These are phyloP conservation scores for Chouioia cunea DNA, from an alignment of 2,888 invertebrate species.

Conservation along the genomic window DNA sequence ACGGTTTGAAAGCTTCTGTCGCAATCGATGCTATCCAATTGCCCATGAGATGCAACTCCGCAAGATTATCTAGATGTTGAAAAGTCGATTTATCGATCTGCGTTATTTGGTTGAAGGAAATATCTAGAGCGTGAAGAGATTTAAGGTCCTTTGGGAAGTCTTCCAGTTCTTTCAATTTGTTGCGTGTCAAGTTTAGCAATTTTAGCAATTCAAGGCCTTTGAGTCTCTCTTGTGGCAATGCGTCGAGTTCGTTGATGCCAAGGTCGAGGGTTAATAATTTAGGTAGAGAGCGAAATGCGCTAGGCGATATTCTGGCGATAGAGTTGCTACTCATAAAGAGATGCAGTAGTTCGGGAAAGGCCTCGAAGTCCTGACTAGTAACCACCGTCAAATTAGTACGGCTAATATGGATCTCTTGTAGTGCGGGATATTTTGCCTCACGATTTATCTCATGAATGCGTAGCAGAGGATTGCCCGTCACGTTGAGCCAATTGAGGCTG, in stretches of 20 bases:
- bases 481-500: conserved; percentile 81
- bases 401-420: conserved; percentile 85
- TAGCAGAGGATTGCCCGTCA: conserved; percentile 85
- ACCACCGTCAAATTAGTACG: conserved; percentile 85
- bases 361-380: conserved; percentile 87
- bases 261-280: conserved; percentile 84
- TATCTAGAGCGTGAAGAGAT: conserved; percentile 82
- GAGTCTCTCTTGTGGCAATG: conserved; percentile 86
- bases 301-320: conserved; percentile 84
- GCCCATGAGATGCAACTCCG: conserved; percentile 83
- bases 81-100: conserved; percentile 83
- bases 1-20: conserved; percentile 81
- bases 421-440: conserved; percentile 77
- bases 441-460: conserved; percentile 81
- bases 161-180: conserved; percentile 84
- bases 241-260: conserved; percentile 85
- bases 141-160: conserved; percentile 84
- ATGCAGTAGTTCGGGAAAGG: conserved; percentile 83
- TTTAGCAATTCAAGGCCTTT: conserved; percentile 82
- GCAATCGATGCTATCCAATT: conserved; percentile 86
- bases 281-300: conserved; percentile 84
- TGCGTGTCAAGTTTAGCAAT: conserved; percentile 85
- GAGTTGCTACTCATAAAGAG: conserved; percentile 81
- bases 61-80: conserved; percentile 80
- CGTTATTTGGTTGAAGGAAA: conserved; percentile 86